Base-by-base conservation (phyloP, 2,888 invertebrate species). In the Ennomos erosarius region DNA sequence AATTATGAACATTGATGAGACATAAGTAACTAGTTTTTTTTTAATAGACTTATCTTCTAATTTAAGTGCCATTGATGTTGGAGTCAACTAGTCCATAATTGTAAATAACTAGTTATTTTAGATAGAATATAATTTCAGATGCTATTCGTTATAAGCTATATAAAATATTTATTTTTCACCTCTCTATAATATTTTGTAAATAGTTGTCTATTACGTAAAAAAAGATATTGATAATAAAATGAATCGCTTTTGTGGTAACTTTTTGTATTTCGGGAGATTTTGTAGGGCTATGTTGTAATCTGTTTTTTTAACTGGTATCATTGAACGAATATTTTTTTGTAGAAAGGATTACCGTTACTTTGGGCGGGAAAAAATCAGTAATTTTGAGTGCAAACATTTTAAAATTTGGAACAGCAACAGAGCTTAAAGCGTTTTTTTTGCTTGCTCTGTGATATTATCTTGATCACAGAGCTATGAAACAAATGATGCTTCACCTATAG, bases 51-150 rank as follows among this genome's bases (percentile, higher is more conserved):
- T 55, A 16, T 3, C 16, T 16, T n/a, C 73, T 75, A 70, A 73
- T 73, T 76, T 60, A 72, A 74, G 79, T 81, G 81, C 81, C 81
- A 81, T 79, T 73, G 62, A 40, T 66, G 68, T 62, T 57, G 72
- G 72, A 76, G 70, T 73, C 58, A 67, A 64, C 78, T 81, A 80
- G 79, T 80, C 76, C 65, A 16, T 75, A 73, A 69, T n/a, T 72
- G 72, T 68, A 69, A 16, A 54, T 61, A 55, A 33, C 44, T 47
- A 49, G 36, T n/a, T 39, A 44, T 36, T 56, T 46, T 55, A 44
- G 49, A 16, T 44, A 54, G 26, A 40, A 26, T 42, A 35, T 48
- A 38, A 45, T 26, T 52, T 53, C 26, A 58, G 46, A 59, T 50
- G 55, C 59, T 59, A 59, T 43, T 58, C 45, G 48, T 52, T 54